A percentile compares a stretch with the other conserved stretches of the same genome.
phyloP scores from a whole-genome alignment of 1,140 invertebrate genomes.

The Formica exsecta region DNA sequence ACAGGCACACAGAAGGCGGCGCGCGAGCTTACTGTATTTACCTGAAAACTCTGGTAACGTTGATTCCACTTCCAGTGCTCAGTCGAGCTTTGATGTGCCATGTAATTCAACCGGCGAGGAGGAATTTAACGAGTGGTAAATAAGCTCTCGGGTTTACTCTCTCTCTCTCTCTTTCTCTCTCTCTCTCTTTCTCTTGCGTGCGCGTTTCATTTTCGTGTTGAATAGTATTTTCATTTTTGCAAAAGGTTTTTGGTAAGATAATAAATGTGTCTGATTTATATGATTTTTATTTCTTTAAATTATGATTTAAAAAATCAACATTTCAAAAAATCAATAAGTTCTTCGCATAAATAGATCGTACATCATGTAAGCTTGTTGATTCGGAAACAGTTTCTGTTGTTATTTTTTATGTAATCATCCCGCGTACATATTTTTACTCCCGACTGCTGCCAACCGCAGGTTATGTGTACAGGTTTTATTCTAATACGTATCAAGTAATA shows the following conservation, averaged over 20 bases:
- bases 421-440: too few relatives aligned
- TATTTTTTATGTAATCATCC: not conserved
- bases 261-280: not conserved
- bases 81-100: not conserved
- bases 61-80: conserved; percentile 18
- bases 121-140: conserved; percentile 37
- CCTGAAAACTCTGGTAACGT: conserved; percentile 29
- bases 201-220: not conserved
- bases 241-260: not conserved
- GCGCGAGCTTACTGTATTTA: not conserved
- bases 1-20: not conserved
- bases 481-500: too few relatives aligned
- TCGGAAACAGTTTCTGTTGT: not conserved
- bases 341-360: too few relatives aligned
- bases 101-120: conserved; percentile 12
- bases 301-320: not conserved
- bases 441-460: too few relatives aligned
- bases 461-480: too few relatives aligned
- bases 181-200: too few relatives aligned
- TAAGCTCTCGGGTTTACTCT: not conserved
- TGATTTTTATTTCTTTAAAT: not conserved
- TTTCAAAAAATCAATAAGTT: not conserved
- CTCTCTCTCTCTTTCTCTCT: not conserved
- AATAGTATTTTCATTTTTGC: not conserved
- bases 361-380: not conserved